Evolutionary conservation across 2,113 vertebrate species (phyloP), one percentile per base, ranked within the genome.

Genomic region (Platanista minor): DNA sequence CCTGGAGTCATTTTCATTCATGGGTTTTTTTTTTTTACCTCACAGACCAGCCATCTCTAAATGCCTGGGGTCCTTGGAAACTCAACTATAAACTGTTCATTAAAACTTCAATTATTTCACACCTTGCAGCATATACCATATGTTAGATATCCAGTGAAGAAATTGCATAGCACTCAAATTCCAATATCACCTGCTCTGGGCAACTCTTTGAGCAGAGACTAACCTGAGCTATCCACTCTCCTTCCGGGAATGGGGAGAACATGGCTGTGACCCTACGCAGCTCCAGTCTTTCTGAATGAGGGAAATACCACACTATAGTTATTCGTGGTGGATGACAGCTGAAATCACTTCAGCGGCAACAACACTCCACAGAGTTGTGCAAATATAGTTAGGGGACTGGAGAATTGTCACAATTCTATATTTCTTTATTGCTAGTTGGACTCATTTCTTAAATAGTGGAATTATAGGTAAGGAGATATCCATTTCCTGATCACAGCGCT

Each of bases 1-100:
- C 94, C 97, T 97, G 95, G 97, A 97, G 97, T 98, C 97, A 98
- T 99, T 98, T 98, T 98, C 97, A 98, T 98, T 98, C 98, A 98
- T 59, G 95, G 94, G 23, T n/a, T n/a, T n/a, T n/a, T n/a, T n/a
- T n/a, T n/a, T n/a, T n/a, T n/a, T 97, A 96, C 98, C 98, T 96
- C 97, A 97, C 93, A 98, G 87, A 96, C 64, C 85, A 98, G 97
- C 92, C 97, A 97, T 97, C 96, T 98, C 96, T 97, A 98, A 98
- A 97, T 94, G 97, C 86, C 97, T 91, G 59, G 82, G 82, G 97
- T 98, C 94, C 54, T 97, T 94, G 91, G 95, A 98, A 20, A 43
- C 75, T 97, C 95, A 97, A 97, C 96, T 96, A 97, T 98, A 98
- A 98, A 98, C 94, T 97, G 90, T 94, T 98, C 98, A 98, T 98